phyloP scores from a whole-genome alignment of 2,888 invertebrate species.

The Prostheceraeus crozeri region DNA sequence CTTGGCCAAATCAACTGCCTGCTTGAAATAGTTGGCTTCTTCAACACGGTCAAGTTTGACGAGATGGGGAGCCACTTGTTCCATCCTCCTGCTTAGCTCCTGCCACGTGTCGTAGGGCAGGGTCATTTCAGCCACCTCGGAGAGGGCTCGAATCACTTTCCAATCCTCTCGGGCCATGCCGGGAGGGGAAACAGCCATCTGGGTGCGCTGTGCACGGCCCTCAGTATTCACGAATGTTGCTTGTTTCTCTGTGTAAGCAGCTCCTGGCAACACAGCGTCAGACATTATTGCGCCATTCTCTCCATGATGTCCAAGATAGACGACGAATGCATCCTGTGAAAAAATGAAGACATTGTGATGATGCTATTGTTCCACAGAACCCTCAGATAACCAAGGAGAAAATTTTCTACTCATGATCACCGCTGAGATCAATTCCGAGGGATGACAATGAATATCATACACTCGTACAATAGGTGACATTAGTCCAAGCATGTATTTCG shows the following conservation, averaged over 20 bases:
- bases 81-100: conserved; percentile 72
- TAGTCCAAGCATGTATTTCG: no score
- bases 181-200: conserved; percentile 77
- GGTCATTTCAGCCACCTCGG: conserved; percentile 71
- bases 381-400: no score
- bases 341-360: no score
- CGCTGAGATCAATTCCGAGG: no score
- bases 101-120: conserved; percentile 79
- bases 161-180: conserved; percentile 90
- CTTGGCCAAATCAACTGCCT: conserved; percentile 67
- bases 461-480: no score
- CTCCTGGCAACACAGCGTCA: conserved; percentile 81
- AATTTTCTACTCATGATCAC: no score
- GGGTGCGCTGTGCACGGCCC: conserved; percentile 84
- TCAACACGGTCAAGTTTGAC: conserved; percentile 75
- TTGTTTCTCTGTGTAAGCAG: conserved; percentile 96
- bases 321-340: no score
- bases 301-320: conserved; percentile 73
- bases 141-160: conserved; percentile 92
- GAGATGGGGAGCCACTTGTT: conserved; percentile 79
- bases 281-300: conserved; percentile 85
- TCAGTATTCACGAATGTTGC: conserved; percentile 96
- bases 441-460: no score
- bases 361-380: no score
- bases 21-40: conserved; percentile 72